Conservation (phyloP, 2,113 vertebrate species). For the Scolopax mira region DNA sequence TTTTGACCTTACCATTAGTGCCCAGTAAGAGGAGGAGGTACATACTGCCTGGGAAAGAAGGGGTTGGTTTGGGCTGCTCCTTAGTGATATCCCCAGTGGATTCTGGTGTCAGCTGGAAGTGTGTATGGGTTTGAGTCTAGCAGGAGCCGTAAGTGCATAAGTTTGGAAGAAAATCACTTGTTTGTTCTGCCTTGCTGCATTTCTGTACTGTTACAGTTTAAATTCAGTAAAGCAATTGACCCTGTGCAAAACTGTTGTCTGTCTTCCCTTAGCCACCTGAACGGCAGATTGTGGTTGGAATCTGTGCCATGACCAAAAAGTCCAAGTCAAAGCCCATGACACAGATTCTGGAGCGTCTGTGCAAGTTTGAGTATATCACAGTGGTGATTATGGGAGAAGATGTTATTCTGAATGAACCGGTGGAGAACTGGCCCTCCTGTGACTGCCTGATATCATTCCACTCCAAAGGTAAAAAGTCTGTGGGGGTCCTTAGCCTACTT, state of each 20-base stretch:
- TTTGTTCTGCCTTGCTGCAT: neutral
- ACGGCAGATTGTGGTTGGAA: conserved; percentile 93
- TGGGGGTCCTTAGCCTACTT: neutral
- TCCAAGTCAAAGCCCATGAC: conserved; percentile 99
- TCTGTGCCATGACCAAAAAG: conserved; percentile 99
- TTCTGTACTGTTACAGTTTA: neutral
- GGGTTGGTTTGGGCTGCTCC: neutral
- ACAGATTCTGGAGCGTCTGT: conserved; percentile 96
- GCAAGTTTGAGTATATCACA: conserved; percentile 96
- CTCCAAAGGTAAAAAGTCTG: conserved; percentile 87
- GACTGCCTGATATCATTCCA: conserved; percentile 98
- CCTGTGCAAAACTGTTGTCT: neutral
- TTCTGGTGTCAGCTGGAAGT: neutral
- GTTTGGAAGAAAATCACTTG: neutral
- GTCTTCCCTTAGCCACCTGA: conserved; percentile 84
- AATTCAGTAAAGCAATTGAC: neutral
- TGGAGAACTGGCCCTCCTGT: conserved; percentile 96
- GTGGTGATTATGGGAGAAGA: conserved; percentile 98
- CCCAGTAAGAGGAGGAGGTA: neutral
- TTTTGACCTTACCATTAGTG: neutral
- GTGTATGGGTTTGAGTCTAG: neutral
- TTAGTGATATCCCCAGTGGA: neutral
- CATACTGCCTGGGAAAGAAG: neutral
- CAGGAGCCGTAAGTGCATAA: neutral
- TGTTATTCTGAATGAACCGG: conserved; percentile 91